A percentile compares a stretch with the other conserved stretches of the same genome.
phyloP scores from a whole-genome alignment of 2,888 invertebrate genomes.

The Crepidodera aurea region DNA sequence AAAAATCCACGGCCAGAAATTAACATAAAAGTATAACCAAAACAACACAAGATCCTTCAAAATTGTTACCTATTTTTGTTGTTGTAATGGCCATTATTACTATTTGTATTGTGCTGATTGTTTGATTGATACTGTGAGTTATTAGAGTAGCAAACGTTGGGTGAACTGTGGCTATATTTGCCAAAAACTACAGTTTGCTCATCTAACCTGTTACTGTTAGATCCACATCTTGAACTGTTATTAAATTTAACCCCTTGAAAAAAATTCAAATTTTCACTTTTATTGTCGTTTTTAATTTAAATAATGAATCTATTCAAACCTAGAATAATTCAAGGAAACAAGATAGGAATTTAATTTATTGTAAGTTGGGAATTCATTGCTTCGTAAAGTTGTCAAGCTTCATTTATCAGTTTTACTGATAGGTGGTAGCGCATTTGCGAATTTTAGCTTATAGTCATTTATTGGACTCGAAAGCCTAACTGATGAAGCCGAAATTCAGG shows the following conservation, averaged over 20 bases:
- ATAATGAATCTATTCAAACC: too few species aligned
- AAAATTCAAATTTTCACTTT: slow-evolving; percentile 15
- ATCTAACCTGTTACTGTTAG: slow-evolving; percentile 36
- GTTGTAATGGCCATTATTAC: slow-evolving; percentile 42
- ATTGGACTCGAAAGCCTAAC: too few species aligned
- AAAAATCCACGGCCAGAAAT: slow-evolving; percentile 10
- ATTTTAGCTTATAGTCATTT: too few species aligned
- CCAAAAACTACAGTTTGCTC: slow-evolving; percentile 45
- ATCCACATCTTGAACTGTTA: slow-evolving; percentile 35
- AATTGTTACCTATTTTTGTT: slow-evolving; percentile 41
- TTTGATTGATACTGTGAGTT: slow-evolving; percentile 37
- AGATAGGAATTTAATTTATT: too few species aligned
- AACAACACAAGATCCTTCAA: too few species aligned
- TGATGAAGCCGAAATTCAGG: too few species aligned
- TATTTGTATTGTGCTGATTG: slow-evolving; percentile 34
- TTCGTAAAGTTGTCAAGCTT: too few species aligned
- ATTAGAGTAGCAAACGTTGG: slow-evolving; percentile 42
- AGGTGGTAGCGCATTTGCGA: too few species aligned
- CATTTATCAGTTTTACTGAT: too few species aligned
- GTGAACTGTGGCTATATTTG: slow-evolving; percentile 47
- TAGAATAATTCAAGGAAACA: too few species aligned
- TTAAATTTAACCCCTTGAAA: slow-evolving; percentile 42
- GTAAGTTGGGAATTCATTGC: too few species aligned
- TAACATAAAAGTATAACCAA: slow-evolving; percentile 16
- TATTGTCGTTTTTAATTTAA: too few species aligned